Conservation (phyloP, 2,113 vertebrate genomes). For the Sylvilagus bachmani region DNA sequence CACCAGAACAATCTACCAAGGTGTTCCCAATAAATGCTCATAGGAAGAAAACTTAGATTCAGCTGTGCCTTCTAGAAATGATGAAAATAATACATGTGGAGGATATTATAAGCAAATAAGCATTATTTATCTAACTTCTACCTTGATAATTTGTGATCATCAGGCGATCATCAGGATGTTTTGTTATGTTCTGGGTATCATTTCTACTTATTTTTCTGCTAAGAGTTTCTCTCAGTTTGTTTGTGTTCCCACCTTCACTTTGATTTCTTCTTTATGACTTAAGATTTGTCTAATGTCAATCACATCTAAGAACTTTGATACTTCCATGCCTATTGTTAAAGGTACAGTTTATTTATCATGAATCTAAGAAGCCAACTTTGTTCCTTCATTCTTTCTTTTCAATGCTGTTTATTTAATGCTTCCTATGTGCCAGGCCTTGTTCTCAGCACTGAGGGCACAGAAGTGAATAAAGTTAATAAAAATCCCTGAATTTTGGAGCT, state of each 20-base stretch:
- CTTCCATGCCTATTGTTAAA: conserved; percentile 17
- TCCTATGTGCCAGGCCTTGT: neutral
- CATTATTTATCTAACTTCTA: conserved; percentile 13
- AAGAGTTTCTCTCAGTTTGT: neutral
- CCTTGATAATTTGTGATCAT: neutral
- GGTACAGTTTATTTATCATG: neutral
- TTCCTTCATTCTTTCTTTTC: neutral
- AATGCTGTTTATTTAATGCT: neutral
- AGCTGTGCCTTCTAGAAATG: neutral
- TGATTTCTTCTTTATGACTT: neutral
- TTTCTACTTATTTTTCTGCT: conserved; percentile 6
- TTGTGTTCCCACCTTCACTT: conserved; percentile 8
- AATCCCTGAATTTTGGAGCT: neutral
- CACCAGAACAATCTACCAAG: neutral
- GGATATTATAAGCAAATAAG: neutral
- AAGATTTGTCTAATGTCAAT: conserved; percentile 17
- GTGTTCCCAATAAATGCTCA: neutral
- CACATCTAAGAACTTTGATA: neutral
- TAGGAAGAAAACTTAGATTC: conserved; percentile 36
- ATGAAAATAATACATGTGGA: neutral
- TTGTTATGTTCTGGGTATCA: neutral
- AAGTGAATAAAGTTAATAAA: neutral
- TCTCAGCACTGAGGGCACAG: neutral
- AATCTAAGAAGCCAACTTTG: neutral
- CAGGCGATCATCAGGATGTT: neutral